These are phyloP conservation scores for Microcebus murinus DNA, from an alignment of 2,113 vertebrate species.

Conservation along the genomic window DNA sequence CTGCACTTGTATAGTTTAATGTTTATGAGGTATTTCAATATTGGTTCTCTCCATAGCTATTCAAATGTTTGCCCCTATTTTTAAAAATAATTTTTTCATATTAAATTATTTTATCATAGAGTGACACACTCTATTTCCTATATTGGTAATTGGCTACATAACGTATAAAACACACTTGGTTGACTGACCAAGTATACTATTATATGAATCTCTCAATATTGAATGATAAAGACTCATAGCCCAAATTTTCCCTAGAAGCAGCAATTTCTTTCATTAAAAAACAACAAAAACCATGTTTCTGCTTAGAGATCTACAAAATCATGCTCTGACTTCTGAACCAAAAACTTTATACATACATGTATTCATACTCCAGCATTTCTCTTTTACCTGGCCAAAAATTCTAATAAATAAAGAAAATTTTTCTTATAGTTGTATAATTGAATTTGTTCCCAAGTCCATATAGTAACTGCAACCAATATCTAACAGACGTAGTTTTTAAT, in stretches of 20 bases:
- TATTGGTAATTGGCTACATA: neutral
- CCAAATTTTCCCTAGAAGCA: neutral
- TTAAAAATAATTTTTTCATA: neutral
- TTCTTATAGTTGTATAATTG: neutral
- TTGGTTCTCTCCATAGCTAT: neutral
- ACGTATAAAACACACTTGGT: neutral
- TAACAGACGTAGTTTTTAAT: neutral
- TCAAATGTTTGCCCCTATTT: neutral
- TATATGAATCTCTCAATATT: neutral
- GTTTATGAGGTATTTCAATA: neutral
- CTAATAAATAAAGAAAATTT: neutral
- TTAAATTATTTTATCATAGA: neutral
- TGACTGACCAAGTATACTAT: neutral
- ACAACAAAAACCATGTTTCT: neutral
- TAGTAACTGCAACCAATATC: neutral
- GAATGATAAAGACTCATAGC: neutral
- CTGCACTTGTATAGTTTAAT: neutral
- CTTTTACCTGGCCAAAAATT: neutral
- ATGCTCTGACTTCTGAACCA: neutral
- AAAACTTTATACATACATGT: neutral
- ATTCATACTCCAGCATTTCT: neutral
- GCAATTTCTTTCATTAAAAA: neutral
- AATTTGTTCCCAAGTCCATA: neutral
- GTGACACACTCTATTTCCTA: neutral
- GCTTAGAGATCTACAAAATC: neutral